Conservation (phyloP, 2,113 vertebrate species). For the Epinephelus cyanopodus region DNA sequence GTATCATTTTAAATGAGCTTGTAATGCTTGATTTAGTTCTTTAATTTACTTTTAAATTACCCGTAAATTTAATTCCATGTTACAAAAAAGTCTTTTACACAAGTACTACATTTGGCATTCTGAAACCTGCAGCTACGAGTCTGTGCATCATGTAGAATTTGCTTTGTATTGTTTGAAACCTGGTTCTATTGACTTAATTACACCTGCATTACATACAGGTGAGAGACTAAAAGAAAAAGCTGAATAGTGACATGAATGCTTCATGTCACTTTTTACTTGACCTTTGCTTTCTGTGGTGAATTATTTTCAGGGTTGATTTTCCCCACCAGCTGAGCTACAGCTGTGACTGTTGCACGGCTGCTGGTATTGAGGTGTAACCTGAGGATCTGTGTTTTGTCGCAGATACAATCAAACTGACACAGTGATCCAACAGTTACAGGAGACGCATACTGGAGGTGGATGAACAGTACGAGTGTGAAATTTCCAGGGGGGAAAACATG, state of each 20-base stretch:
- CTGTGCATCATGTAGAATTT: neutral
- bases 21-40: neutral
- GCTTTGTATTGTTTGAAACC: neutral
- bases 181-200: neutral
- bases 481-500: constrained; percentile 38
- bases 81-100: neutral
- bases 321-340: neutral
- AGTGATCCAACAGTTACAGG: constrained; percentile 15
- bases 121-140: neutral
- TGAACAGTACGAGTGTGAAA: constrained; percentile 7
- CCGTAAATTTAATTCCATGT: neutral
- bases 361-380: neutral
- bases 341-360: neutral
- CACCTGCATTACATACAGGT: neutral
- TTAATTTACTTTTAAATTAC: constrained; percentile 1
- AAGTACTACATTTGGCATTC: neutral
- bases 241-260: neutral
- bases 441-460: constrained; percentile 8
- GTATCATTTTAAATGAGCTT: neutral
- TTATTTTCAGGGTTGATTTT: constrained; percentile 2
- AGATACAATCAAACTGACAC: constrained; percentile 16
- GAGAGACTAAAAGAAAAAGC: neutral
- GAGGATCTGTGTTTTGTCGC: constrained; percentile 18
- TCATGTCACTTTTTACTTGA: neutral
- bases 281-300: constrained; percentile 23